Percentiles rank a stretch among this genome's conserved stretches.
Evolutionary conservation across 1,140 invertebrate genomes (phyloP).

Genomic region (Zeugodacus cucurbitae): DNA sequence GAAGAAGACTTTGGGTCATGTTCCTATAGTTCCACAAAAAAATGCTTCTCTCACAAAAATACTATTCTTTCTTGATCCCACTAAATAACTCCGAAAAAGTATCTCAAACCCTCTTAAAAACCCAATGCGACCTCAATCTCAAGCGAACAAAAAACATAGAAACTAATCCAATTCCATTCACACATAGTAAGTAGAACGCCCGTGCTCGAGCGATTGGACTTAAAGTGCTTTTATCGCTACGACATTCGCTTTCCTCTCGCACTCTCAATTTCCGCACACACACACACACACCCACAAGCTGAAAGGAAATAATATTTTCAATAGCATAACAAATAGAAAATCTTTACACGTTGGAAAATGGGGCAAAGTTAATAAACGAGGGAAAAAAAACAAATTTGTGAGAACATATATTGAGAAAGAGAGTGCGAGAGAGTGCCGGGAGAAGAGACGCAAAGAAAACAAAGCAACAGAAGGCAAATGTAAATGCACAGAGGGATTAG

Average conservation of each 20-base stretch:
- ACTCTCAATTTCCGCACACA: background rate
- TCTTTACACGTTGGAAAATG: background rate
- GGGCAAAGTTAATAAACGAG: background rate
- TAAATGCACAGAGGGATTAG: slow-evolving; percentile 9
- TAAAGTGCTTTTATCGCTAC: slow-evolving; percentile 13
- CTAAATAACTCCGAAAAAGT: no score
- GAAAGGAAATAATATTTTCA: slow-evolving; percentile 32
- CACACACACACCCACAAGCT: background rate
- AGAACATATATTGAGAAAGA: background rate
- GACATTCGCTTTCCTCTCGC: background rate
- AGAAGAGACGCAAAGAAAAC: background rate
- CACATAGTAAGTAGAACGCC: background rate
- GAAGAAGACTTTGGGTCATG: no score
- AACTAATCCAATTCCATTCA: background rate
- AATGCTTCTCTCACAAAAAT: no score
- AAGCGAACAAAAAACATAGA: background rate
- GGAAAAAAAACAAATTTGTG: background rate
- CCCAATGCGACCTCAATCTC: background rate
- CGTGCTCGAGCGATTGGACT: background rate
- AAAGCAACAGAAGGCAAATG: slow-evolving; percentile 11
- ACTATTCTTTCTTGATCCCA: background rate
- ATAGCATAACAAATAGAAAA: slow-evolving; percentile 37
- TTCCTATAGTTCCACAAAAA: no score
- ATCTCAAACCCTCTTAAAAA: background rate
- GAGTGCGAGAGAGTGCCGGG: background rate